Evolutionary conservation across 2,797 vertebrate genomes (phyloP), one percentile per base, ranked within the genome.

Genomic region (Helostoma temminkii): DNA sequence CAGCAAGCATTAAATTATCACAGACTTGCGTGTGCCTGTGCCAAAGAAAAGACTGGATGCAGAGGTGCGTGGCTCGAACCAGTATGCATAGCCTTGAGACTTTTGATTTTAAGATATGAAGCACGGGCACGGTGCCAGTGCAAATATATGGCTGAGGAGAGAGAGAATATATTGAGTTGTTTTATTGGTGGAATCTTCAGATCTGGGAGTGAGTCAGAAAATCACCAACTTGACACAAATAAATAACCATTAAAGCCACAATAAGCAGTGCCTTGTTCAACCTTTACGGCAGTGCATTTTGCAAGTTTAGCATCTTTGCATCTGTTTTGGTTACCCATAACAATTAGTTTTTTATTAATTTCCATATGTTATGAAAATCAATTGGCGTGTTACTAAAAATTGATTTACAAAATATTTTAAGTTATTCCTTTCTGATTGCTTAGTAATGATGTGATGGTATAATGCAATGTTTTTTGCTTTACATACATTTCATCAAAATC

Each of bases 1-100:
- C 71, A 52, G 78, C 78, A 72, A 82, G 85, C 84, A 84, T 92
- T 91, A 91, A 80, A 87, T 88, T 88, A 86, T 82, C 82, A 86
- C 79, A 82, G 79, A 74, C 84, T 84, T 47, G 67, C 66, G 21
- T 79, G 81, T 74, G 76, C 66, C 57, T 50, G 69, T 69, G 84
- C 82, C 78, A 85, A 70, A 70, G 79, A 81, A 90, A 59, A 53
- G 60, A 78, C 72, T 67, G 59, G 54, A 84, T 80, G 80, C 81
- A 76, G 42, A 61, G 74, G 76, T 58, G 64, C 64, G 63, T 49
- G 65, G 71, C 65, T 66, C 1, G 6, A 71, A 81, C 78, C 47
- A 39, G 63, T 42, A 73, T 71, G 68, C 66, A 59, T 47, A 71
- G 60, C 58, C 45, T 50, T 25, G 67, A 77, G 64, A 79, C 26